Evolutionary conservation across 2,113 vertebrate species (phyloP).

Genomic region (Sialia sialis): DNA sequence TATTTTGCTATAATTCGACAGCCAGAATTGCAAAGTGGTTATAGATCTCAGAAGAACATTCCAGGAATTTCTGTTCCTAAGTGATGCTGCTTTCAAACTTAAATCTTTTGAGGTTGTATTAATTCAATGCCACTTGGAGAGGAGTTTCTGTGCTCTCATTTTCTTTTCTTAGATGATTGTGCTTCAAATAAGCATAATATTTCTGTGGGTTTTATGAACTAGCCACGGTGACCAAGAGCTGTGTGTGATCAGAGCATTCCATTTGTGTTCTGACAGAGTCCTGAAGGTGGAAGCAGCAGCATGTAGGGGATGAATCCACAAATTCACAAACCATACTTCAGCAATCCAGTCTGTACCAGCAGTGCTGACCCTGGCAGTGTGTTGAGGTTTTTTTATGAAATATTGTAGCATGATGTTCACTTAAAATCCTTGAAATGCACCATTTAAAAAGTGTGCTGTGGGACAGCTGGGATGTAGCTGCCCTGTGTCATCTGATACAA

Average conservation of each 20-base stretch:
- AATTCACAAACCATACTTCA: neutral
- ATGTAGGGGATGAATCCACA: neutral
- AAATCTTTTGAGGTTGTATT: neutral
- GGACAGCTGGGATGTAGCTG: neutral
- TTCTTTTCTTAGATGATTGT: neutral
- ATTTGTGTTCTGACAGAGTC: neutral
- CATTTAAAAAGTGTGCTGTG: neutral
- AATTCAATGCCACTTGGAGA: neutral
- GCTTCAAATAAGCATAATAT: neutral
- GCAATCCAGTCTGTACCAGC: neutral
- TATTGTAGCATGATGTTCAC: neutral
- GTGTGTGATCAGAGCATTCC: neutral
- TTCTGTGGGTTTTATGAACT: neutral
- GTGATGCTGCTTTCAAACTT: neutral
- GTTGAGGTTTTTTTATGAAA: neutral
- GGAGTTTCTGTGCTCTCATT: neutral
- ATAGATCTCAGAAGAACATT: neutral
- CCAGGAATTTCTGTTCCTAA: neutral
- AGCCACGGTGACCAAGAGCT: neutral
- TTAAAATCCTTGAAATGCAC: neutral
- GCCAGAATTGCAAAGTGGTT: neutral
- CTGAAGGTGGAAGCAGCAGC: neutral
- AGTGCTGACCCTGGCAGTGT: neutral
- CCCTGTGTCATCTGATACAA: neutral
- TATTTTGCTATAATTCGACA: neutral